Percentiles rank a stretch among this genome's conserved stretches.
Evolutionary conservation across 2,797 vertebrate species (phyloP).

Genomic region (Dicrostonyx torquatus): DNA sequence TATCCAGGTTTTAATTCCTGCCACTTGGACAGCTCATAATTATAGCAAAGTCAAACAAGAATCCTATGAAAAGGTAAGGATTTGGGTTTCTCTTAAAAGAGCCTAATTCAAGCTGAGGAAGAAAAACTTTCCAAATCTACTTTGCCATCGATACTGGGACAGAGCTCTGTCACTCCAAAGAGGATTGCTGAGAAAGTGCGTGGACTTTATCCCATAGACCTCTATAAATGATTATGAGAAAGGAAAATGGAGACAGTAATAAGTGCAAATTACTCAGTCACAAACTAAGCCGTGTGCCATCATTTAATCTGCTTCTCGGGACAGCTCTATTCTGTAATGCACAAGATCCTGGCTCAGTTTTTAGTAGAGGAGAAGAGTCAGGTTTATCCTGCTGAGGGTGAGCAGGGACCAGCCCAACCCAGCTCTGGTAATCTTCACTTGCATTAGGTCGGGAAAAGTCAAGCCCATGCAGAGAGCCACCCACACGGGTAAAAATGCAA

Average conservation of each 20-base stretch:
- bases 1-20: constrained; percentile 85
- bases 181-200: background rate
- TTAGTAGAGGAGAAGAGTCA: background rate
- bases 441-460: background rate
- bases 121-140: background rate
- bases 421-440: background rate
- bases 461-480: background rate
- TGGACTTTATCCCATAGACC: background rate
- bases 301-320: background rate
- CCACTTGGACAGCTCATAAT: constrained; percentile 80
- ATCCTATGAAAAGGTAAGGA: constrained; percentile 83
- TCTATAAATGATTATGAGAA: background rate
- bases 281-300: background rate
- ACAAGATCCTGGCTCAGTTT: constrained; percentile 18
- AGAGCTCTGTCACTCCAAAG: background rate
- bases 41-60: constrained; percentile 81
- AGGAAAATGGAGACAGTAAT: constrained; percentile 38
- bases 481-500: background rate
- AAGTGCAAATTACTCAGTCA: background rate
- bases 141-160: background rate
- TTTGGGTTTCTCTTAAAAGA: constrained; percentile 13
- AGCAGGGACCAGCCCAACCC: background rate
- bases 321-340: background rate
- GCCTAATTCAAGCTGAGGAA: background rate
- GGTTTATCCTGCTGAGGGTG: background rate